phyloP scores from a whole-genome alignment of 1,140 invertebrate genomes.

The Lordiphosa collinella region DNA sequence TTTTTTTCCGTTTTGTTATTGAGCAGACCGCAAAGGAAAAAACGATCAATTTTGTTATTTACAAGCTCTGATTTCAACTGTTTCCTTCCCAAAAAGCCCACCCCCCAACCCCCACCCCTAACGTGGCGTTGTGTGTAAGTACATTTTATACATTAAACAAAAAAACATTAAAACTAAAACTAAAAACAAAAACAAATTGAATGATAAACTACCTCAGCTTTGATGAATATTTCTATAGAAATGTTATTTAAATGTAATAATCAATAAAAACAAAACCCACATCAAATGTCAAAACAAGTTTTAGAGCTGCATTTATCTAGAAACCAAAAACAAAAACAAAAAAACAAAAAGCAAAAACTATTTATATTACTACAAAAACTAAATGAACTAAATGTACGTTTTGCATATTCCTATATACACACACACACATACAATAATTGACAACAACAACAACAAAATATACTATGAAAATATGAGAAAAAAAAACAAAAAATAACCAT shows the following conservation, averaged over 20 bases:
- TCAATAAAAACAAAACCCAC: constrained; percentile 30
- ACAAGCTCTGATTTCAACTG: no score
- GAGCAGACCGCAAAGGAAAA: no score
- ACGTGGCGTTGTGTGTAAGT: constrained; percentile 23
- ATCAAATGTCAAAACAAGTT: constrained; percentile 49
- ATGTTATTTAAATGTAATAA: constrained; percentile 70
- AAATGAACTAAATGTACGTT: constrained; percentile 67
- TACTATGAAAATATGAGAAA: constrained; percentile 36
- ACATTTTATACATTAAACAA: constrained; percentile 12
- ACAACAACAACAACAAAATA: constrained; percentile 19
- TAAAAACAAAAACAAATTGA: constrained; percentile 34
- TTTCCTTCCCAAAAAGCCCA: not conserved
- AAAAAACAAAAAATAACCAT: no score
- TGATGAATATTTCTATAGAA: constrained; percentile 75
- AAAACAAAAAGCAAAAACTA: constrained; percentile 16
- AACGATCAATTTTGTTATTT: no score
- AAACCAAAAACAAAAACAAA: constrained; percentile 31
- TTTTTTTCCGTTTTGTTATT: no score
- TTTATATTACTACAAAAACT: constrained; percentile 5
- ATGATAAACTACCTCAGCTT: constrained; percentile 70
- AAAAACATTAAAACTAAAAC: constrained; percentile 10
- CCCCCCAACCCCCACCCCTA: no score
- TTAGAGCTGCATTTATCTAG: constrained; percentile 77
- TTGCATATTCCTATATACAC: constrained; percentile 69
- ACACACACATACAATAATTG: constrained; percentile 38